Percentiles rank a stretch among this genome's conserved stretches.
Evolutionary conservation across 2,888 invertebrate genomes (phyloP).

Genomic region (Meiosimyza platycephala): DNA sequence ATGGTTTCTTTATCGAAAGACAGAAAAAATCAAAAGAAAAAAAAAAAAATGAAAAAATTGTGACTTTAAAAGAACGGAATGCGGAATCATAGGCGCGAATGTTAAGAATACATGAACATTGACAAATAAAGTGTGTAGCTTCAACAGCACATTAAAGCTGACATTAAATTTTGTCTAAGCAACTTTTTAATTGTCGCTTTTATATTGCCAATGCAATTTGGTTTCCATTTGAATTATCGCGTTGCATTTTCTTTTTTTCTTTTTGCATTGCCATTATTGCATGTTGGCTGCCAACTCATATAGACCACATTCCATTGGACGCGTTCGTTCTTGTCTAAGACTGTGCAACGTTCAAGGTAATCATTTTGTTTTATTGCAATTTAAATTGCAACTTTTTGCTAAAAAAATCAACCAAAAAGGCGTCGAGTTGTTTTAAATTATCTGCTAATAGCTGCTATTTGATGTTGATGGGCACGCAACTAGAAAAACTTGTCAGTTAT

Average conservation of each 20-base stretch:
- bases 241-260: not conserved
- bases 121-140: not conserved
- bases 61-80: constrained; percentile 23
- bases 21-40: not conserved
- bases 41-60: not conserved
- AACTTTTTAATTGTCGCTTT: too few species aligned
- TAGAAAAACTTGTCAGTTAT: too few species aligned
- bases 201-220: too few species aligned
- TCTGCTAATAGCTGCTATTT: constrained; percentile 17
- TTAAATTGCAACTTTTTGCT: not conserved
- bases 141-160: too few species aligned
- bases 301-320: constrained; percentile 21
- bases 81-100: constrained; percentile 6
- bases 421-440: not conserved
- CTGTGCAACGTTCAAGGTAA: constrained; percentile 22
- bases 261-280: not conserved
- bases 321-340: constrained; percentile 21
- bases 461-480: too few species aligned
- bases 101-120: not conserved
- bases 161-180: too few species aligned
- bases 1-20: not conserved
- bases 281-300: constrained; percentile 19
- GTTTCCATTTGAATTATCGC: not conserved
- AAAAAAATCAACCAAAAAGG: not conserved
- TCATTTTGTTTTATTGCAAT: constrained; percentile 9